Evolutionary conservation across 1,140 invertebrate genomes (phyloP), one percentile per base, ranked within the genome.

Genomic region (Dendroctonus valens): DNA sequence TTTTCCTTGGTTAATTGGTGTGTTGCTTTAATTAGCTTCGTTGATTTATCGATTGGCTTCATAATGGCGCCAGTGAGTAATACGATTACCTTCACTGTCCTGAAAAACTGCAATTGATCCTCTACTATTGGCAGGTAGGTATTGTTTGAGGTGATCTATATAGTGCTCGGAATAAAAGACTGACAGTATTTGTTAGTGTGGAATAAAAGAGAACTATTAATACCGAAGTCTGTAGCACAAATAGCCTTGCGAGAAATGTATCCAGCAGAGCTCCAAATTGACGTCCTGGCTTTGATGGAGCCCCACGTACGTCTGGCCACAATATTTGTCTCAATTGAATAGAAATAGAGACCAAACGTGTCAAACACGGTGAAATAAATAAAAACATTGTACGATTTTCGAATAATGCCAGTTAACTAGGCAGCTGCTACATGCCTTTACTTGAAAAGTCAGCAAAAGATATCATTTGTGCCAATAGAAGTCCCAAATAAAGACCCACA

Each of bases 341-440:
- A 39, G 48, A 38, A 58, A 65, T 65, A 57, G 62, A 65, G 62
- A 65, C 62, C 53, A 65, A 50, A 65, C 52, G 53, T 67, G 65
- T 62, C 65, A 67, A 67, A 67, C 58, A 67, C 51, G 52, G 37
- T 6, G 42, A 57, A 62, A 62, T 67, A 62, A 61, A 62, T 62
- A 62, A 61, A 61, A 62, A 61, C 58, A 62, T 62, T 58, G 44
- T 62, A 54, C 42, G 52, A 55, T 40, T 67, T 55, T 8, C 5
- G 38, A 67, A 54, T 53, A 64, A 57, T 64, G 48, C 37, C 41
- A 64, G 40, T 37, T 53, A 59, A 55, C 50, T 48, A 37, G 48
- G 57, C 62, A 65, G 61, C 52, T 65, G 48, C 46, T n/a, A 41
- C 38, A 46, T 49, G 14, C 44, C 26, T 26, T 26, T 26, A 26